phyloP scores from a whole-genome alignment of 2,113 vertebrate genomes.

The Gymnobelideus leadbeateri region DNA sequence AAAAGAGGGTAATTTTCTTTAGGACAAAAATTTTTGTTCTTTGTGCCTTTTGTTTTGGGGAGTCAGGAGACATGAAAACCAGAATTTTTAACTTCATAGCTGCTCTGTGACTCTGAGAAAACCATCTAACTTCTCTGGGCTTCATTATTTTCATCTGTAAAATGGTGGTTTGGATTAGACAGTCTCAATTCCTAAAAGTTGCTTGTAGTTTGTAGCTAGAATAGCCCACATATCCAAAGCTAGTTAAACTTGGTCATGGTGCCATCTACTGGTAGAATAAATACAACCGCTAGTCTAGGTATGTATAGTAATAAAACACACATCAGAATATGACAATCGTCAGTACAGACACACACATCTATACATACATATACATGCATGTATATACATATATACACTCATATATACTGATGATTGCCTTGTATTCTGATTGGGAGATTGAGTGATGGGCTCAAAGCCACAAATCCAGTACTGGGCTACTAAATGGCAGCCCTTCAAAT shows the following conservation, averaged over 20 bases:
- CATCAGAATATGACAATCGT: neutral
- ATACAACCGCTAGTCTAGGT: neutral
- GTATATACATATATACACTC: neutral
- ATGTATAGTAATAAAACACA: neutral
- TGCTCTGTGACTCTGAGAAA: neutral
- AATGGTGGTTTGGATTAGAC: neutral
- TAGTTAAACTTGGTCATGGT: neutral
- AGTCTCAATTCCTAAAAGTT: neutral
- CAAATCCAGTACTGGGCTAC: too few relatives aligned
- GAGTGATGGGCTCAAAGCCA: too few relatives aligned
- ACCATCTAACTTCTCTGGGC: neutral
- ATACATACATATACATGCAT: neutral
- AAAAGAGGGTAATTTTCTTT: neutral
- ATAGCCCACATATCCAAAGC: neutral
- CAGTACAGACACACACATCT: neutral
- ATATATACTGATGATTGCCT: too few relatives aligned
- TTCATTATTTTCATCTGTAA: neutral
- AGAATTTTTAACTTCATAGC: neutral
- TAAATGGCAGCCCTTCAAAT: too few relatives aligned
- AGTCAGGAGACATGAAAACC: neutral
- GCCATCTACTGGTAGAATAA: neutral
- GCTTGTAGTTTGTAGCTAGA: neutral
- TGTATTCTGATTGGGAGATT: neutral
- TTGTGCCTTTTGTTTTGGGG: neutral
- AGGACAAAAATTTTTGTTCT: neutral